Evolutionary conservation across 2,888 invertebrate species (phyloP).

Genomic region (Tanytarsus gracilentus): DNA sequence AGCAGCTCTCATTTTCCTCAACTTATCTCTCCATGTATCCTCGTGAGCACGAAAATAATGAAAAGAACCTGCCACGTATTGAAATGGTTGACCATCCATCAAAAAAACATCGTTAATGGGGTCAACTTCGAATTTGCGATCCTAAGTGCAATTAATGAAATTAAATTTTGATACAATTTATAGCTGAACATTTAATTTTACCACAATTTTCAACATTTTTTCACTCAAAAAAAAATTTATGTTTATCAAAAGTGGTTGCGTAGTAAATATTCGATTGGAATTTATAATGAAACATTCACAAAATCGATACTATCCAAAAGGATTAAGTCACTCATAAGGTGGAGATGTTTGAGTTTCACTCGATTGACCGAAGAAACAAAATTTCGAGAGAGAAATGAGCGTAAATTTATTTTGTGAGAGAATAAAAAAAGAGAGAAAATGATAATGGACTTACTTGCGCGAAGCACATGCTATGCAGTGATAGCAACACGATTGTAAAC

Average conservation of each 20-base stretch:
- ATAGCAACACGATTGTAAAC: neutral
- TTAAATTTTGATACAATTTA: too few species aligned
- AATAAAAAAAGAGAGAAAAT: too few species aligned
- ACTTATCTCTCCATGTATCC: constrained; percentile 67
- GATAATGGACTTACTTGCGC: constrained; percentile 3
- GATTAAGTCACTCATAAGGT: too few species aligned
- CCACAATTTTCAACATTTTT: too few species aligned
- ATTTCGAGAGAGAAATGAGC: neutral
- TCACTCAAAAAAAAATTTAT: too few species aligned
- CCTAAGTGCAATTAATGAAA: neutral
- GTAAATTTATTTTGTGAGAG: too few species aligned
- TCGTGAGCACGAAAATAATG: constrained; percentile 80
- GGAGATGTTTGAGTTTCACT: neutral
- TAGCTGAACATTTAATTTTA: too few species aligned
- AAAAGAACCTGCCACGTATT: constrained; percentile 68
- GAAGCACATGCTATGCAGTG: neutral
- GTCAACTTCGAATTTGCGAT: constrained; percentile 46
- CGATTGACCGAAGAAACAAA: neutral
- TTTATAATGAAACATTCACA: neutral
- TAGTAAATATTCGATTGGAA: neutral
- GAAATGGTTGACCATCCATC: constrained; percentile 61
- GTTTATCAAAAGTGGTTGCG: neutral
- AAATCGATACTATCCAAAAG: too few species aligned
- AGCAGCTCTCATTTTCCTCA: constrained; percentile 66
- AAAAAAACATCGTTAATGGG: constrained; percentile 54